Conservation (phyloP, 2,888 invertebrate genomes). For the Campoletis raptor region DNA sequence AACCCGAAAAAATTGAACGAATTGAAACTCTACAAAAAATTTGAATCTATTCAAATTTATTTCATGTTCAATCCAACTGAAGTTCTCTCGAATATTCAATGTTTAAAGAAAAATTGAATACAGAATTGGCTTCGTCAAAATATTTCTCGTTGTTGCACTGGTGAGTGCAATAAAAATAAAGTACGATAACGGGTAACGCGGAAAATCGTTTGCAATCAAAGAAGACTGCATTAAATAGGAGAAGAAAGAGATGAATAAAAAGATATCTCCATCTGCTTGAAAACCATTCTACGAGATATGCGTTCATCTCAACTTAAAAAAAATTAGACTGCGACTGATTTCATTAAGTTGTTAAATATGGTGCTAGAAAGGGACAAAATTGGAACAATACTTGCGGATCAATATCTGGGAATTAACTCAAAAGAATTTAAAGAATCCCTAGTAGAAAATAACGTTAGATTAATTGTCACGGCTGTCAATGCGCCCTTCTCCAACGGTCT, state of each 20-base stretch:
- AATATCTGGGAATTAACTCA: slow-evolving; percentile 74
- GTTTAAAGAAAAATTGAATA: too few relatives aligned
- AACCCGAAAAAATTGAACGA: neutral
- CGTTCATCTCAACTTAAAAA: neutral
- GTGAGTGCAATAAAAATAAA: too few relatives aligned
- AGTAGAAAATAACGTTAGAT: slow-evolving; percentile 65
- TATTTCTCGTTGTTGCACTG: too few relatives aligned
- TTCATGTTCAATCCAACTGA: too few relatives aligned
- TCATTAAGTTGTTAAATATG: slow-evolving; percentile 16
- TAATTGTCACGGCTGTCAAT: slow-evolving; percentile 75
- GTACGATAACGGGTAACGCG: too few relatives aligned
- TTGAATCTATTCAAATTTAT: neutral
- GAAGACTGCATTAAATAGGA: too few relatives aligned
- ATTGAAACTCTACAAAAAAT: neutral
- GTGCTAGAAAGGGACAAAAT: slow-evolving; percentile 28
- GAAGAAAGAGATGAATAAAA: too few relatives aligned
- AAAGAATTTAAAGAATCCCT: slow-evolving; percentile 72
- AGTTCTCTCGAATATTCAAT: neutral
- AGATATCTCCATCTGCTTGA: too few relatives aligned
- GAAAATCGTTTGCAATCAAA: too few relatives aligned
- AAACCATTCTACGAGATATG: slow-evolving; percentile 21
- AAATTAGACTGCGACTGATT: slow-evolving; percentile 8
- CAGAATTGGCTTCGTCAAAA: too few relatives aligned
- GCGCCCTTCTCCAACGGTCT: slow-evolving; percentile 59
- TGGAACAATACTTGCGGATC: slow-evolving; percentile 67